Conservation (phyloP, 2,113 vertebrate species). For the Eulemur rufifrons region DNA sequence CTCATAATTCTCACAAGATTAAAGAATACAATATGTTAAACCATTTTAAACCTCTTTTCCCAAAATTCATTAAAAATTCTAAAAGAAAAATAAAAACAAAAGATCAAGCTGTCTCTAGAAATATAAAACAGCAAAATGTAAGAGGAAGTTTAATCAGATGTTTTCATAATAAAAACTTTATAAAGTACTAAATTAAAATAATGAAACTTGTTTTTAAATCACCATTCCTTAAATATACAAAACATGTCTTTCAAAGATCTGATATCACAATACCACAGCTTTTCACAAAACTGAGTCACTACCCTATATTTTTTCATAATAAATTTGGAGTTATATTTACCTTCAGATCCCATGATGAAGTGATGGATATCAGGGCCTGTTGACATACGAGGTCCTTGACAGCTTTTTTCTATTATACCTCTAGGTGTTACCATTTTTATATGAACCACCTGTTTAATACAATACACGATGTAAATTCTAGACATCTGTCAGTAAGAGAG, state of each 20-base stretch:
- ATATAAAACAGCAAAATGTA: conserved; percentile 37
- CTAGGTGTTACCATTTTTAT: conserved; percentile 98
- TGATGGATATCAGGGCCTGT: conserved; percentile 98
- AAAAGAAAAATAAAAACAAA: conserved; percentile 47
- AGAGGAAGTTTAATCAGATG: conserved; percentile 23
- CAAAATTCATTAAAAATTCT: conserved; percentile 48
- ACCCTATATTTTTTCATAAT: conserved; percentile 42
- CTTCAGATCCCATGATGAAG: conserved; percentile 99
- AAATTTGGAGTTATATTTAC: conserved; percentile 83
- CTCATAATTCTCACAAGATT: neutral
- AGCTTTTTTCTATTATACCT: conserved; percentile 98
- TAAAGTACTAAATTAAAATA: conserved; percentile 53
- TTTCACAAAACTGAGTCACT: conserved; percentile 55
- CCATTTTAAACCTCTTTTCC: conserved; percentile 24
- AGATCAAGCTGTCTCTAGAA: conserved; percentile 16
- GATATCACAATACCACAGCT: conserved; percentile 45
- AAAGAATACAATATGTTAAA: conserved; percentile 11
- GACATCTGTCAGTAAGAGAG: neutral
- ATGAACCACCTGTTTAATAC: conserved; percentile 92
- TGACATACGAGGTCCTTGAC: conserved; percentile 97
- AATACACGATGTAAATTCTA: conserved; percentile 65
- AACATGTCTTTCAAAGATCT: conserved; percentile 43
- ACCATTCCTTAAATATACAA: conserved; percentile 47
- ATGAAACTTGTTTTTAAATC: neutral
- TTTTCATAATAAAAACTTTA: conserved; percentile 61